Evolutionary conservation across 2,888 invertebrate species (phyloP).

Genomic region (Sphaerophoria taeniata): DNA sequence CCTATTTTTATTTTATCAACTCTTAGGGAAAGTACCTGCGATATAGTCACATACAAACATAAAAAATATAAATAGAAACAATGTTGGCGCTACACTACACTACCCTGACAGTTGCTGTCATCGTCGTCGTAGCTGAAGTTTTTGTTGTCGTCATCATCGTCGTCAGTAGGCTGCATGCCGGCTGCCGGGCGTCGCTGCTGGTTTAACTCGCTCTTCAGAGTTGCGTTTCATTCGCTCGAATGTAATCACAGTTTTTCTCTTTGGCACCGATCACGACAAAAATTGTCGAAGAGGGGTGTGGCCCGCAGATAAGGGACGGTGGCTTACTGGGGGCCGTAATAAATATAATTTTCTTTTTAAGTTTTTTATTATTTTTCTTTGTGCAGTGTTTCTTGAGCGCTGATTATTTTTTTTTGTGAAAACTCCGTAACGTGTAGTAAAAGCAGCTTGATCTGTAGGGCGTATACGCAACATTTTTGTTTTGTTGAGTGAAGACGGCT

Average conservation of each 20-base stretch:
- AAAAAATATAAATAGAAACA: not conserved
- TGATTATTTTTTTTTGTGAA: constrained; percentile 34
- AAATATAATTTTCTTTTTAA: constrained; percentile 49
- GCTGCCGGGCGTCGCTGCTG: constrained; percentile 10
- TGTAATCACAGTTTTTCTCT: constrained; percentile 19
- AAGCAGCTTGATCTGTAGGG: constrained; percentile 40
- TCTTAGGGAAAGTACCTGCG: constrained; percentile 1
- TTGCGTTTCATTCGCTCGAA: constrained; percentile 48
- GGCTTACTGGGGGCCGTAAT: constrained; percentile 19
- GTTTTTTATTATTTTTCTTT: not conserved
- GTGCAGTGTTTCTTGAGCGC: constrained; percentile 32
- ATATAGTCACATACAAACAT: no score
- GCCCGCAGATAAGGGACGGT: constrained; percentile 25
- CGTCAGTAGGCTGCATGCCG: constrained; percentile 58
- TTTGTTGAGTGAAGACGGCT: not conserved
- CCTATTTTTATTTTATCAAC: not conserved
- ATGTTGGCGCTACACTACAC: constrained; percentile 55
- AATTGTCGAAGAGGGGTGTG: constrained; percentile 46
- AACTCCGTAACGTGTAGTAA: constrained; percentile 50
- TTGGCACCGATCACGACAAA: constrained; percentile 29
- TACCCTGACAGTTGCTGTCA: constrained; percentile 20
- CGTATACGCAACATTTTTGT: constrained; percentile 68
- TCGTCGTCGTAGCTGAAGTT: constrained; percentile 28
- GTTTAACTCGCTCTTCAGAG: constrained; percentile 50
- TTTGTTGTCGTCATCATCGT: constrained; percentile 26